Percentiles rank a stretch among this genome's conserved stretches.
Evolutionary conservation across 2,888 invertebrate genomes (phyloP).

Genomic region (Dysmachus trigonus): DNA sequence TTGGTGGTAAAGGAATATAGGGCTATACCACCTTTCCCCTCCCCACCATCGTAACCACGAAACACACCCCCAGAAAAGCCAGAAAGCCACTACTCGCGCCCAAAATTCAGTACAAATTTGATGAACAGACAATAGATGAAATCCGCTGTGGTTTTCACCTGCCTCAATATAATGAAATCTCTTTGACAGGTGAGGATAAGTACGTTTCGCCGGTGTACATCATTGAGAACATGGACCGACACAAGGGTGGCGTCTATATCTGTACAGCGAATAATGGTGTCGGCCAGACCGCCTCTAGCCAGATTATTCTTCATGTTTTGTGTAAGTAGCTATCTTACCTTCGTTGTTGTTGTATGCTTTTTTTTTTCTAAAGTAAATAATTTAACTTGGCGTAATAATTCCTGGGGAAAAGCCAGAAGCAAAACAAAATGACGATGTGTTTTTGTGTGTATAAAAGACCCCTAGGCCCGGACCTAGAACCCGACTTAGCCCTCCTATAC

Average conservation of each 20-base stretch:
- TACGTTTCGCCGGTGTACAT: slow-evolving; percentile 66
- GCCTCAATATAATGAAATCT: slow-evolving; percentile 3
- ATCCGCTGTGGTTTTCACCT: slow-evolving; percentile 9
- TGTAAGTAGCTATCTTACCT: slow-evolving; percentile 63
- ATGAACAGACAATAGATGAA: slow-evolving; percentile 1
- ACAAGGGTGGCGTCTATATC: slow-evolving; percentile 67
- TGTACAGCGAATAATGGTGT: slow-evolving; percentile 69
- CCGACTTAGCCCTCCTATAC: neutral
- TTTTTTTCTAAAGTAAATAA: neutral
- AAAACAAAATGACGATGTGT: neutral
- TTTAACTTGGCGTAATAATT: neutral
- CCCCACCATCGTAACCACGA: neutral
- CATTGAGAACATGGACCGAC: slow-evolving; percentile 67
- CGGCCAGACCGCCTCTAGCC: slow-evolving; percentile 66
- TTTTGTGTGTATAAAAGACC: neutral
- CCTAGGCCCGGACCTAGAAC: neutral
- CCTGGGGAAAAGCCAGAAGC: neutral
- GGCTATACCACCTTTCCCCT: neutral
- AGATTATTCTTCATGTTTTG: slow-evolving; percentile 67
- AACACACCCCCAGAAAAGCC: neutral
- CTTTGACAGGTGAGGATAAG: slow-evolving; percentile 66
- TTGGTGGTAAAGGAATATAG: neutral
- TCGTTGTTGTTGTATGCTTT: no score
- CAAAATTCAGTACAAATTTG: neutral
- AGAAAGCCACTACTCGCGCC: slow-evolving; percentile 1